Base-by-base conservation (phyloP, 2,797 vertebrate species). In the Chromobotia macracanthus region DNA sequence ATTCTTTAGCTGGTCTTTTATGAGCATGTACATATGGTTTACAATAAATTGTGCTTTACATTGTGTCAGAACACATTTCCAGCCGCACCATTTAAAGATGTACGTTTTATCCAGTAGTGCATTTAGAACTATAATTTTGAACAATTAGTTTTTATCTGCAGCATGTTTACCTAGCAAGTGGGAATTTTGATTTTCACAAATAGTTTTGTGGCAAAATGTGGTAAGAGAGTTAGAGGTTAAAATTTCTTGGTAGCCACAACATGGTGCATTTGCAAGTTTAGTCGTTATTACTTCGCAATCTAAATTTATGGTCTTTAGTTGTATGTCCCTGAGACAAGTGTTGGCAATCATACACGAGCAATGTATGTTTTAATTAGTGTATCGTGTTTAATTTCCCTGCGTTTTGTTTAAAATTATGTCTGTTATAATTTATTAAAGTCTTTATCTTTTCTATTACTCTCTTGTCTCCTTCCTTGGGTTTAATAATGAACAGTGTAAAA, bases 31-130 rank as follows among this genome's bases (percentile, higher is more conserved):
- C 15, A 71, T 41, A 1, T 23, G 19, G 31, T 13, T 71, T 2
- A n/a, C 4, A 10, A 19, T 69, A 53, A 31, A 55, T 35, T 12
- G 12, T 21, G 31, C n/a, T 23, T 25, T 16, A 38, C 9, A 41
- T 64, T 2, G 19, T 51, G 50, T n/a, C 50, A 51, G 16, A 51
- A 8, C 65, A 25, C 58, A 84, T 7, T 71, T 83, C 83, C 86
- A 99, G 88, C 90, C 55, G 85, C 94, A 84, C 94, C 95, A 0
- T 77, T 97, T 75, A 94, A 96, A 86, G 94, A 96, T 71, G 88
- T 98, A 25, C 72, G 46, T 98, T 38, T 38, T 38, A 38, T 5
- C 35, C 11, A 35, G 63, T 13, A 38, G 35, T 0, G 9, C 23
- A 55, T 13, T 3, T 35, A 55, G 16, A 25, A 31, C 23, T 41